These are phyloP conservation scores for Lepus americanus DNA, from an alignment of 2,113 vertebrate species.

Conservation along the genomic window DNA sequence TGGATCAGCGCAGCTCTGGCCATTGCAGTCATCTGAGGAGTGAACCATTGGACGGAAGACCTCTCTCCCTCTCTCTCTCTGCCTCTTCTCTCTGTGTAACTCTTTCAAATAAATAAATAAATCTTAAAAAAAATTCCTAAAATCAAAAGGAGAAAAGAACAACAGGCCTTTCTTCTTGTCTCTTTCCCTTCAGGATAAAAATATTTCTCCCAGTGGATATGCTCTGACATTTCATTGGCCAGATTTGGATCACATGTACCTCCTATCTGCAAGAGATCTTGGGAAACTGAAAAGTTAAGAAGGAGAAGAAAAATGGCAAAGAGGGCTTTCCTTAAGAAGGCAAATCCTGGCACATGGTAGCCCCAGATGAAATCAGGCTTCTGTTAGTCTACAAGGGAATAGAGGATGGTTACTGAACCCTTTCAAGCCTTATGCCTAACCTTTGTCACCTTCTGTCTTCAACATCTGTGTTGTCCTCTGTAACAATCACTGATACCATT, in stretches of 20 bases:
- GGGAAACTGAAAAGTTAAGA: constrained; percentile 25
- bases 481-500: background rate
- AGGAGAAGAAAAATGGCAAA: background rate
- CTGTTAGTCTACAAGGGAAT: background rate
- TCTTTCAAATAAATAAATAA: too few species aligned
- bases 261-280: background rate
- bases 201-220: background rate
- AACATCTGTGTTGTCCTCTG: background rate
- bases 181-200: constrained; percentile 7
- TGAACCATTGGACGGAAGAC: too few species aligned
- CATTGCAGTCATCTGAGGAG: too few species aligned
- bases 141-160: background rate
- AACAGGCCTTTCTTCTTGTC: background rate
- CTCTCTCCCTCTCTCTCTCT: too few species aligned
- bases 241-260: background rate
- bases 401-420: background rate
- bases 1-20: too few species aligned
- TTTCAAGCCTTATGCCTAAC: background rate
- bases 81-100: too few species aligned
- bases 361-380: background rate
- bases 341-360: background rate
- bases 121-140: background rate
- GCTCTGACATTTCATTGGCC: background rate
- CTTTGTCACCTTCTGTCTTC: background rate
- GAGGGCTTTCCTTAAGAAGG: constrained; percentile 10